Base-by-base conservation (phyloP, 2,888 invertebrate species). In the Nyleta sp. region DNA sequence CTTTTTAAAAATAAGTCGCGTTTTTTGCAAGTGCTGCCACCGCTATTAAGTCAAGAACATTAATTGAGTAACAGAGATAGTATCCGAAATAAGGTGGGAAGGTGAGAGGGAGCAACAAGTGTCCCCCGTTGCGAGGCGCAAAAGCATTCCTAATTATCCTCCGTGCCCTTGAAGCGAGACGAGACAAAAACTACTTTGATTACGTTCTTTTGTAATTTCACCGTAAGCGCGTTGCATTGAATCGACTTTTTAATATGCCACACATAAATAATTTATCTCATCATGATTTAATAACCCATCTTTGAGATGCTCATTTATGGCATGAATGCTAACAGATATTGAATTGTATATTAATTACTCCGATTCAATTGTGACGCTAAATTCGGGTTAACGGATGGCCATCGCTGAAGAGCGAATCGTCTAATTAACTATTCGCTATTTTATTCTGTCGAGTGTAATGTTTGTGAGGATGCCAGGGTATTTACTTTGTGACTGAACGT, bases 61-160 rank as follows among this genome's bases (percentile, higher is more conserved):
- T 77, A 77, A 75, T 72, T 62, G 59, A 68, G 81, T 74, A 78
- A 79, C 71, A 72, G 60, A 62, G 77, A 71, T 73, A 77, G 80
- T 73, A 79, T 48, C 68, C 67, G 78, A 80, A 77, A 78, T 71
- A 73, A 75, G 74, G 62, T 44, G 53, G 52, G 73, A 52, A 79
- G 64, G 62, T 59, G 68, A 65, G 70, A 75, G 71, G 67, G 83
- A 87, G 88, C 89, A 89, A 89, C 89, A 89, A 89, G 89, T 89
- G 89, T 89, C 89, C 85, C 89, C 89, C 89, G 88, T 87, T 84
- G 88, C 83, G 87, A 88, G 85, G 84, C 84, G 87, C 88, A 86
- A 87, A 89, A 88, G 88, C 88, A 89, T 87, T 89, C 88, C 89
- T 89, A 89, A 89, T 89, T 89, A 89, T 87, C 84, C 85, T 84